phyloP scores from a whole-genome alignment of 2,797 vertebrate species.

The Onychomys leucogaster region DNA sequence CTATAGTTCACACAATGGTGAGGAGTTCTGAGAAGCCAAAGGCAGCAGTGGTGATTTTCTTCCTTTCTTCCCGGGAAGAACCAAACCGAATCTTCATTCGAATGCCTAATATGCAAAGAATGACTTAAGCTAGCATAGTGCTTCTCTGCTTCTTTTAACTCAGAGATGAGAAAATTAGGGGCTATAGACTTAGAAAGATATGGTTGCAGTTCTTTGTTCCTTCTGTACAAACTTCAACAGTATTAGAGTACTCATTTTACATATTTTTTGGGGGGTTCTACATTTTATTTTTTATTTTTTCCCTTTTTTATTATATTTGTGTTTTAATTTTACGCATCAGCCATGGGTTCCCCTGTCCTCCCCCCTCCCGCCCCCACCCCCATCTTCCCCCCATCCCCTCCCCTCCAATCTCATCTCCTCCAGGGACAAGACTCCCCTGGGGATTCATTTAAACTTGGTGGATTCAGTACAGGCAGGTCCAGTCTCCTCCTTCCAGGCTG shows the following conservation, averaged over 20 bases:
- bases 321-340: too few relatives aligned
- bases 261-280: too few relatives aligned
- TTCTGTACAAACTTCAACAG: neutral
- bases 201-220: neutral
- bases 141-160: slow-evolving; percentile 28
- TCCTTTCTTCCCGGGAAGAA: neutral
- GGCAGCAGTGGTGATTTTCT: neutral
- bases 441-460: too few relatives aligned
- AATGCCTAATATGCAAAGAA: neutral
- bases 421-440: too few relatives aligned
- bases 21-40: neutral
- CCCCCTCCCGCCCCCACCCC: too few relatives aligned
- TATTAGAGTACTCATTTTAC: neutral
- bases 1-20: neutral
- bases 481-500: too few relatives aligned
- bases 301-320: too few relatives aligned
- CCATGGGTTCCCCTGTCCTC: too few relatives aligned
- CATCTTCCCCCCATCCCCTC: too few relatives aligned
- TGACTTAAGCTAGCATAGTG: neutral
- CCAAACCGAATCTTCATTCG: neutral
- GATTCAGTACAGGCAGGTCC: too few relatives aligned
- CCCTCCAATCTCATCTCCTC: too few relatives aligned
- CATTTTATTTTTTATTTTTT: too few relatives aligned
- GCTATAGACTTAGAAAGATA: neutral
- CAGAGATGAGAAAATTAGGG: neutral